phyloP scores from a whole-genome alignment of 2,113 vertebrate genomes.

The Stercorarius parasiticus region DNA sequence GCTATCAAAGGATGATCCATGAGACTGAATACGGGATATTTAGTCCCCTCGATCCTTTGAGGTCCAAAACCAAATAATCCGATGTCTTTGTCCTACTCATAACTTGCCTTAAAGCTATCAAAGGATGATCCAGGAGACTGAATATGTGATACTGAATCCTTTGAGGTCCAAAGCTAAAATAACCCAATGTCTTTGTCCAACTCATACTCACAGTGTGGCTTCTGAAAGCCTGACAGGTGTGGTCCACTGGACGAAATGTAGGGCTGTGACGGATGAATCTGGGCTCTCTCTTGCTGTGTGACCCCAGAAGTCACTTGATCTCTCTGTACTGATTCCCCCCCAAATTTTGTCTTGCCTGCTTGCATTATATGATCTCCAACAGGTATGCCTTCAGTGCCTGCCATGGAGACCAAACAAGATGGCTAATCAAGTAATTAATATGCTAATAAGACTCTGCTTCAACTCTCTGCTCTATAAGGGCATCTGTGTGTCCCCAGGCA shows the following conservation, averaged over 20 bases:
- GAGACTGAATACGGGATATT: background rate
- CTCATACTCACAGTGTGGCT: background rate
- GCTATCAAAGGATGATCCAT: background rate
- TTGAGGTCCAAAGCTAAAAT: background rate
- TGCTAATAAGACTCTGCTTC: background rate
- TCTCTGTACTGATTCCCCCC: background rate
- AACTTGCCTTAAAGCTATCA: background rate
- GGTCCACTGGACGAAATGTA: background rate
- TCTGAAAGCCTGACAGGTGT: background rate
- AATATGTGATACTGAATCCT: background rate
- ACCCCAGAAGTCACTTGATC: background rate
- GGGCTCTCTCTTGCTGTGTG: background rate
- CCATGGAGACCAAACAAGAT: background rate
- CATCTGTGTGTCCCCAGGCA: background rate
- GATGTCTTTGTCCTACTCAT: background rate
- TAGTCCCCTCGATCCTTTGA: background rate
- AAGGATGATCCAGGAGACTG: background rate
- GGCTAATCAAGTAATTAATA: background rate
- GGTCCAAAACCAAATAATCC: background rate
- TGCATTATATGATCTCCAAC: background rate
- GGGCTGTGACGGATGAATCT: background rate
- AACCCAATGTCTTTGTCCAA: background rate
- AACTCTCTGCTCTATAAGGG: background rate
- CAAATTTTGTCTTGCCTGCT: background rate
- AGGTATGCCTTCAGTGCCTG: background rate